Conservation (phyloP, 2,113 vertebrate genomes). For the Etheostoma spectabile region DNA sequence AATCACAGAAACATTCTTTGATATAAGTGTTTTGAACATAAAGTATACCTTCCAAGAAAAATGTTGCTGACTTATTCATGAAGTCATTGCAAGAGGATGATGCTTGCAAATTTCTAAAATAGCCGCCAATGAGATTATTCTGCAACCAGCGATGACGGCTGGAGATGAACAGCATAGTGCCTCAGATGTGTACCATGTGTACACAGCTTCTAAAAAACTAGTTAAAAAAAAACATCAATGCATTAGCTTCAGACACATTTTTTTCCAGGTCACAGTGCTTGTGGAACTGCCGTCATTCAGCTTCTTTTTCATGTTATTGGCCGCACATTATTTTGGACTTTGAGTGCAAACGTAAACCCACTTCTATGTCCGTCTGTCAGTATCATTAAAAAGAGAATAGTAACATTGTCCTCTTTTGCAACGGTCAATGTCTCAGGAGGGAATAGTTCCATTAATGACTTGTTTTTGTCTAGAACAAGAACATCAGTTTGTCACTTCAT, state of each 20-base stretch:
- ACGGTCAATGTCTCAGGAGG: conserved; percentile 31
- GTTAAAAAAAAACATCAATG: not conserved
- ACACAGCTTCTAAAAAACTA: not conserved
- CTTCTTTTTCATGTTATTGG: conserved; percentile 4
- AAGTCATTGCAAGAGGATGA: not conserved
- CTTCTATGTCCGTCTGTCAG: conserved; percentile 5
- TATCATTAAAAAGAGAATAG: conserved; percentile 22
- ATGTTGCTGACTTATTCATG: conserved; percentile 36
- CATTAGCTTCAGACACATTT: not conserved
- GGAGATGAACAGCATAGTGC: not conserved
- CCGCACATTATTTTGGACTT: conserved; percentile 5
- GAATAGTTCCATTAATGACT: conserved; percentile 40
- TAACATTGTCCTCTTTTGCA: conserved; percentile 1
- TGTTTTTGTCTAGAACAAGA: conserved; percentile 40
- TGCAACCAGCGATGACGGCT: not conserved
- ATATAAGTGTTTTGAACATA: not conserved
- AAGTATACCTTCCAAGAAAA: conserved; percentile 20
- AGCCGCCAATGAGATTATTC: conserved; percentile 3
- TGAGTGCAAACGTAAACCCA: not conserved
- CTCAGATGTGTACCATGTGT: not conserved
- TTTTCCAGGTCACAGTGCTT: not conserved
- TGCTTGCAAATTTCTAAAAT: conserved; percentile 21
- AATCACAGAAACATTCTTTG: conserved; percentile 8
- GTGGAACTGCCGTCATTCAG: not conserved
- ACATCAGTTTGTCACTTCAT: conserved; percentile 44